Percentiles rank a stretch among this genome's conserved stretches.
Conservation (phyloP, 2,797 vertebrate species). For the Vipera latastei region DNA sequence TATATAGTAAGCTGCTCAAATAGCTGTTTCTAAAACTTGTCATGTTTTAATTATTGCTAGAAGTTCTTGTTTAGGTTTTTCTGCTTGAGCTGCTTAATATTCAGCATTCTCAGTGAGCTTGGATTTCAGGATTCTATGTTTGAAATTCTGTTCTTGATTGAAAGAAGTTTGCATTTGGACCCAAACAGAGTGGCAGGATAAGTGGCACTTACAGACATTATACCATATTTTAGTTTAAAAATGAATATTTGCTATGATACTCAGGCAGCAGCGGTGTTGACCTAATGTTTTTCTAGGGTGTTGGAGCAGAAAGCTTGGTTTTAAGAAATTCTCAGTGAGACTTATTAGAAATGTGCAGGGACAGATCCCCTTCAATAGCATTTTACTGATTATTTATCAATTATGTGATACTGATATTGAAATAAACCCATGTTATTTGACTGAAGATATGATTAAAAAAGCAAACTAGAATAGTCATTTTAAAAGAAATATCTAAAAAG, state of each 20-base stretch:
- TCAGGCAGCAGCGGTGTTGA: not conserved
- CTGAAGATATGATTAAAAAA: not conserved
- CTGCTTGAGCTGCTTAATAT: not conserved
- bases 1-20: not conserved
- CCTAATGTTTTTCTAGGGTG: not conserved
- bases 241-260: not conserved
- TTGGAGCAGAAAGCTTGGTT: not conserved
- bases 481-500: not conserved
- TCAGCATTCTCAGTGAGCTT: not conserved
- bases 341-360: not conserved
- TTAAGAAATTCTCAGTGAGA: not conserved
- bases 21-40: not conserved
- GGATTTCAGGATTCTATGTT: not conserved
- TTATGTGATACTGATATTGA: not conserved
- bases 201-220: not conserved
- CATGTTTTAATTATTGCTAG: not conserved
- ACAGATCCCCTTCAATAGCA: not conserved
- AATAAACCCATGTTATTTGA: not conserved
- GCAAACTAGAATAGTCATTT: not conserved
- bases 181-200: not conserved
- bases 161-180: not conserved
- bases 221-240: not conserved
- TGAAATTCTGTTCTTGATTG: not conserved
- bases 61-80: not conserved
- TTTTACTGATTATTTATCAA: not conserved